Conservation (phyloP, 2,797 vertebrate species). For the Falco rusticolus region DNA sequence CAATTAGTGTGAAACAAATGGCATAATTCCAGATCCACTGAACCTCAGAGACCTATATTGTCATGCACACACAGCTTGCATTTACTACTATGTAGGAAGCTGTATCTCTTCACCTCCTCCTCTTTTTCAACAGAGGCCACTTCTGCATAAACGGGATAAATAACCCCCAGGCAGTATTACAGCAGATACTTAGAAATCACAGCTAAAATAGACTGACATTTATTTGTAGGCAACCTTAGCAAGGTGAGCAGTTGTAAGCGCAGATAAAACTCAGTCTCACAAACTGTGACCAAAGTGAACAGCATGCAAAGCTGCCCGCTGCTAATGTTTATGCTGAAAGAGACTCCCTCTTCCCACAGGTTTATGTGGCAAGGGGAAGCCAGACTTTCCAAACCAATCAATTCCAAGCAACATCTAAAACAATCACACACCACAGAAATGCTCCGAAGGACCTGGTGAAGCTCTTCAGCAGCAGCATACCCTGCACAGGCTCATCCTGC, state of each 20-base stretch:
- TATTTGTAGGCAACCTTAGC: not conserved
- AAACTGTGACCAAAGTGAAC: not conserved
- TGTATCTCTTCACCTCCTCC: conserved; percentile 13
- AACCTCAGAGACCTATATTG: conserved; percentile 50
- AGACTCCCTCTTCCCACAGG: not conserved
- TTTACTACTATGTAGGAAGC: conserved; percentile 25
- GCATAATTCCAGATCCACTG: conserved; percentile 38
- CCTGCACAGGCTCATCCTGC: not conserved
- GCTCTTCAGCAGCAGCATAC: not conserved
- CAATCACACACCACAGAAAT: not conserved
- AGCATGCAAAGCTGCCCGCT: not conserved
- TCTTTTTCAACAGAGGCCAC: conserved; percentile 9
- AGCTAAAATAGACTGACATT: not conserved
- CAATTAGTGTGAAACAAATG: conserved; percentile 62
- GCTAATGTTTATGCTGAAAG: not conserved
- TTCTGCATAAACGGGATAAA: conserved; percentile 50
- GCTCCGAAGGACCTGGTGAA: not conserved
- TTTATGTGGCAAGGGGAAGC: not conserved
- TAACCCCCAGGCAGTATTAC: not conserved
- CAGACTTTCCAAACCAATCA: not conserved
- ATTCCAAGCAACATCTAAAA: not conserved
- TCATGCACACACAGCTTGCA: not conserved
- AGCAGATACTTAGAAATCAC: conserved; percentile 11
- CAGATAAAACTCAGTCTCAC: not conserved
- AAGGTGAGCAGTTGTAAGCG: not conserved